A percentile compares a stretch with the other conserved stretches of the same genome.
Conservation (phyloP, 2,797 vertebrate genomes). For the Periophthalmus magnuspinnatus region DNA sequence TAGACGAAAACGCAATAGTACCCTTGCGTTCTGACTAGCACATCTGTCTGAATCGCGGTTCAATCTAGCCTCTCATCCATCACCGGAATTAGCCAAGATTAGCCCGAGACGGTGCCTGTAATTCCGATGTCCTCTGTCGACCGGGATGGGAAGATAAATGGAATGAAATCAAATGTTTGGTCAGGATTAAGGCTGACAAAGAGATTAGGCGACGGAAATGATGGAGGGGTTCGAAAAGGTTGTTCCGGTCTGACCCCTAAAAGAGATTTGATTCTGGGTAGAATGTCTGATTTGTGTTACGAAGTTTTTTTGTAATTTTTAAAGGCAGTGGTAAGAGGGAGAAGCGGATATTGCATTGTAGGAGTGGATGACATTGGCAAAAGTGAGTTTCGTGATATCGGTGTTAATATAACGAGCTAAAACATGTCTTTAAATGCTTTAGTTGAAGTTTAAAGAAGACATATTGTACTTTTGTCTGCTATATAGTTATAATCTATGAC, state of each 20-base stretch:
- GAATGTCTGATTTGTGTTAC: neutral
- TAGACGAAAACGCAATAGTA: neutral
- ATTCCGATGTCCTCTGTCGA: slow-evolving; percentile 1
- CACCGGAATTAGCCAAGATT: slow-evolving; percentile 13
- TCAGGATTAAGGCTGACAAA: neutral
- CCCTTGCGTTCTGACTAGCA: neutral
- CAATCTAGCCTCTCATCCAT: slow-evolving; percentile 12
- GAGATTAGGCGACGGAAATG: slow-evolving; percentile 3
- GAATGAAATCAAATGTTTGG: slow-evolving; percentile 4
- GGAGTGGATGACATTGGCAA: no score
- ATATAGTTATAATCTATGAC: no score
- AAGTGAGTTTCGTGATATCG: no score
- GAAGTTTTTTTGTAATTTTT: neutral
- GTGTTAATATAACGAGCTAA: no score
- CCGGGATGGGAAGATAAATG: slow-evolving; percentile 4
- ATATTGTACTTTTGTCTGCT: no score
- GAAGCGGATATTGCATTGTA: no score
- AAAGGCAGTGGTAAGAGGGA: neutral
- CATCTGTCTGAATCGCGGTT: neutral
- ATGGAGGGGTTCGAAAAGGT: neutral
- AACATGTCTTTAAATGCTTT: no score
- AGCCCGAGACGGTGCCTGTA: neutral
- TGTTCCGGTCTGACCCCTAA: neutral
- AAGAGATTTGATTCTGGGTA: no score
- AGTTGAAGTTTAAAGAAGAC: no score